phyloP scores from a whole-genome alignment of 2,113 vertebrate species.

The Rynchops niger region DNA sequence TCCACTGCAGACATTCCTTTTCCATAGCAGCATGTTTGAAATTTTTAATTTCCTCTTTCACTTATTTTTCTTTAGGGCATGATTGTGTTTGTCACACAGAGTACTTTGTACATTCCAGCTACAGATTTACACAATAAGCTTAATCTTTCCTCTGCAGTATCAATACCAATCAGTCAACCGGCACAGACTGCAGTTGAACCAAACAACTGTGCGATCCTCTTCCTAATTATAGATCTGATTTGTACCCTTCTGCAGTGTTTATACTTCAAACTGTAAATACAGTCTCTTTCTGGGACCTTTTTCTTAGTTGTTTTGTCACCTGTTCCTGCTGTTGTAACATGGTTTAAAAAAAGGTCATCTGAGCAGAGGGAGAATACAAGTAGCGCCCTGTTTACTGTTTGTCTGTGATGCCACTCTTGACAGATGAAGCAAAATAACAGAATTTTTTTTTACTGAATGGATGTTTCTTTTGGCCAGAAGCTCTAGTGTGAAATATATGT shows the following conservation, averaged over 20 bases:
- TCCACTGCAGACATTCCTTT: neutral
- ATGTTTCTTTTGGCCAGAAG: neutral
- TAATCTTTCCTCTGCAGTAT: neutral
- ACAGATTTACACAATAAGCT: constrained; percentile 18
- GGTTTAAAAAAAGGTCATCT: neutral
- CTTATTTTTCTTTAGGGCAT: neutral
- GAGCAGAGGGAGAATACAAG: neutral
- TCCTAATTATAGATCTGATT: neutral
- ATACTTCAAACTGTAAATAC: neutral
- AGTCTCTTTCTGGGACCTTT: neutral
- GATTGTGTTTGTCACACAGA: neutral
- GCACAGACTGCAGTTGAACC: neutral
- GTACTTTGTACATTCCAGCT: neutral
- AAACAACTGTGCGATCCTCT: neutral
- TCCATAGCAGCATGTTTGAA: neutral
- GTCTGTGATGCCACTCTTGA: neutral
- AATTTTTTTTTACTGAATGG: neutral
- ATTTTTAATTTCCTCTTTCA: neutral
- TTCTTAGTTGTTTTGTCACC: neutral
- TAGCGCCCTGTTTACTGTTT: neutral
- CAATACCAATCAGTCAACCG: neutral
- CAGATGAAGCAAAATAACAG: neutral
- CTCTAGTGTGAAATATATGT: accelerated
- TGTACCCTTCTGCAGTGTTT: neutral
- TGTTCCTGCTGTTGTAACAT: neutral